A percentile compares a stretch with the other conserved stretches of the same genome.
These are phyloP conservation scores for Agrochola circellaris DNA, from an alignment of 2,888 invertebrate genomes.

Conservation along the genomic window DNA sequence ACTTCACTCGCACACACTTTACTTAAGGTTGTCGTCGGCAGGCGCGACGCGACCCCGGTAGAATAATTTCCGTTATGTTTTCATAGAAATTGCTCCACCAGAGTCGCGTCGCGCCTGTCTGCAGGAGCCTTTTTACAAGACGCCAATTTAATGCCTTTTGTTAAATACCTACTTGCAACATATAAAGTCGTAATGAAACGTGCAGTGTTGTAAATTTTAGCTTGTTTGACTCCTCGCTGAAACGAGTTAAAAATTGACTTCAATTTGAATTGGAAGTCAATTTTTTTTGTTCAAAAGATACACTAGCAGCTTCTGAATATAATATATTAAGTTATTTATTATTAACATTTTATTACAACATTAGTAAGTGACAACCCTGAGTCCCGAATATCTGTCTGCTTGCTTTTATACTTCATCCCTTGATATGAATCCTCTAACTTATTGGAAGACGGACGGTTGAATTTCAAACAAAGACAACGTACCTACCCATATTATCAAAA, in stretches of 20 bases:
- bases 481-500: slow-evolving; percentile 4
- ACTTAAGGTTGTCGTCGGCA: background rate
- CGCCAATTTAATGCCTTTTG: background rate
- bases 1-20: background rate
- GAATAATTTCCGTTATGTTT: too few species aligned
- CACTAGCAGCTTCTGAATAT: background rate
- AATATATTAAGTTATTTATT: background rate
- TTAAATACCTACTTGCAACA: background rate
- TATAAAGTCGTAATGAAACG: background rate
- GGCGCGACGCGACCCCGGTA: too few species aligned
- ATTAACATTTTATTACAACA: background rate
- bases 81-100: too few species aligned
- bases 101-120: too few species aligned
- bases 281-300: too few species aligned
- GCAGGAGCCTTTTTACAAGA: too few species aligned
- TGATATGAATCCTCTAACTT: slow-evolving; percentile 76
- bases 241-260: background rate
- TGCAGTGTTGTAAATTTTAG: background rate
- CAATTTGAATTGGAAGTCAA: too few species aligned
- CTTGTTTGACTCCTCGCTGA: background rate
- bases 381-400: slow-evolving; percentile 73
- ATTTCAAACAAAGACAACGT: slow-evolving; percentile 68
- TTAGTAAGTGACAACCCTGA: slow-evolving; percentile 62
- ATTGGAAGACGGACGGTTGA: slow-evolving; percentile 71
- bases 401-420: slow-evolving; percentile 68